phyloP scores from a whole-genome alignment of 1,140 invertebrate genomes.

The Papilio helenus region DNA sequence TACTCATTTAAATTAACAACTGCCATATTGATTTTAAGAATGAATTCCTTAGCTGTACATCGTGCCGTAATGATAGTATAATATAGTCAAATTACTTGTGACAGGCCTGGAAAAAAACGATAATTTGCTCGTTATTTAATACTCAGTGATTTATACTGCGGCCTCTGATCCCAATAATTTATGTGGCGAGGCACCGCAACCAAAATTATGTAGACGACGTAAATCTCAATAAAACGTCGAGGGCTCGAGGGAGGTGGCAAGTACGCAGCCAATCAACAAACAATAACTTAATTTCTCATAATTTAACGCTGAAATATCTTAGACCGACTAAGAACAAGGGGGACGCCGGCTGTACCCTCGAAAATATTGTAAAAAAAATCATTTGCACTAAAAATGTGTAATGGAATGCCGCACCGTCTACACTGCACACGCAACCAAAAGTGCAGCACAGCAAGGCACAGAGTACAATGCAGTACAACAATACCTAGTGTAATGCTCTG shows the following conservation, averaged over 20 bases:
- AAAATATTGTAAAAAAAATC: not conserved
- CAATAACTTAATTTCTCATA: slow-evolving; percentile 15
- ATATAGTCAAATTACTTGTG: slow-evolving; percentile 8
- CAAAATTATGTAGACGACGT: not conserved
- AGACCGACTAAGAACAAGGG: not conserved
- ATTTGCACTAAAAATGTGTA: not conserved
- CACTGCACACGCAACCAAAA: not conserved
- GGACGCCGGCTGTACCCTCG: not conserved
- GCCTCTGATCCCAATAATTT: slow-evolving; percentile 18
- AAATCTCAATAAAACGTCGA: slow-evolving; percentile 15
- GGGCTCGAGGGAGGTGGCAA: not conserved
- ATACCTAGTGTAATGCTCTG: not conserved
- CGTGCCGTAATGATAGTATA: not conserved
- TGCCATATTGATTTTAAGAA: not conserved
- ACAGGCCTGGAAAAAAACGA: not conserved
- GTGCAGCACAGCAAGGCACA: not conserved
- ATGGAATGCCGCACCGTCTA: not conserved
- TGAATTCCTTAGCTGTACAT: not conserved
- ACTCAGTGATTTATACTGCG: not conserved
- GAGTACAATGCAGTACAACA: not conserved
- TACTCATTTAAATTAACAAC: not conserved
- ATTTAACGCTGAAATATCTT: slow-evolving; percentile 1
- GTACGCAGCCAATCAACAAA: slow-evolving; percentile 12
- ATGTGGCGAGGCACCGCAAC: not conserved
- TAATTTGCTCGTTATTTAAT: slow-evolving; percentile 15